Evolutionary conservation across 1,140 invertebrate species (phyloP).

Genomic region (Trachelipus rathkii): DNA sequence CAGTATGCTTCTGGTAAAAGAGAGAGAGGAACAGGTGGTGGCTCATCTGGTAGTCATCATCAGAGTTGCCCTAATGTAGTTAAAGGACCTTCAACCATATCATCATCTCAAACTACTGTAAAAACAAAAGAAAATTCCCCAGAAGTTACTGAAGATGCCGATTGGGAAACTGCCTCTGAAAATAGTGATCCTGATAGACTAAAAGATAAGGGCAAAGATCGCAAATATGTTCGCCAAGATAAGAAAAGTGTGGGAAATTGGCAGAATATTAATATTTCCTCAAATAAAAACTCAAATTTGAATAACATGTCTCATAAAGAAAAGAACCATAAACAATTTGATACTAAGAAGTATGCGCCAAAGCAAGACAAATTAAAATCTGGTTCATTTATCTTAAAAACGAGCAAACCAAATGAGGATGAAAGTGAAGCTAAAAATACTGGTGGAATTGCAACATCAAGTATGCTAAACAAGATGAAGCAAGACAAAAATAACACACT

Average conservation of each 20-base stretch:
- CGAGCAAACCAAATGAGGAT: too few relatives aligned
- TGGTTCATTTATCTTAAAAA: too few relatives aligned
- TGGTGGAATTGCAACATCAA: too few relatives aligned
- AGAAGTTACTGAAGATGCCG: constrained; percentile 54
- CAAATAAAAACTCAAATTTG: background rate
- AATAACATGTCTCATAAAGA: background rate
- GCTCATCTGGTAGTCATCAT: constrained; percentile 21
- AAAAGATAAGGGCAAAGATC: constrained; percentile 35
- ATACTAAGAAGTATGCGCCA: background rate
- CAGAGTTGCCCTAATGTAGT: background rate
- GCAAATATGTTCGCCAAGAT: background rate
- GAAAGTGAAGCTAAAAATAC: too few relatives aligned
- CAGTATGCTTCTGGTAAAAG: constrained; percentile 23
- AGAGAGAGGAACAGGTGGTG: constrained; percentile 26
- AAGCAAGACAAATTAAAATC: background rate
- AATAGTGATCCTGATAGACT: constrained; percentile 55
- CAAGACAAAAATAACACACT: constrained; percentile 54
- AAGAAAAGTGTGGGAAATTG: background rate
- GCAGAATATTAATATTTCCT: background rate
- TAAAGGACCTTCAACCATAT: constrained; percentile 5
- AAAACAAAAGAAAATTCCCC: constrained; percentile 50
- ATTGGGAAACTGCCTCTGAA: constrained; percentile 62
- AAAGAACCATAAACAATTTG: background rate
- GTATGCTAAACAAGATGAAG: constrained; percentile 51
- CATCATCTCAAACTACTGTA: background rate